Percentiles rank a stretch among this genome's conserved stretches.
These are phyloP conservation scores for Delphinapterus leucas DNA, from an alignment of 2,113 vertebrate genomes.

Conservation along the genomic window DNA sequence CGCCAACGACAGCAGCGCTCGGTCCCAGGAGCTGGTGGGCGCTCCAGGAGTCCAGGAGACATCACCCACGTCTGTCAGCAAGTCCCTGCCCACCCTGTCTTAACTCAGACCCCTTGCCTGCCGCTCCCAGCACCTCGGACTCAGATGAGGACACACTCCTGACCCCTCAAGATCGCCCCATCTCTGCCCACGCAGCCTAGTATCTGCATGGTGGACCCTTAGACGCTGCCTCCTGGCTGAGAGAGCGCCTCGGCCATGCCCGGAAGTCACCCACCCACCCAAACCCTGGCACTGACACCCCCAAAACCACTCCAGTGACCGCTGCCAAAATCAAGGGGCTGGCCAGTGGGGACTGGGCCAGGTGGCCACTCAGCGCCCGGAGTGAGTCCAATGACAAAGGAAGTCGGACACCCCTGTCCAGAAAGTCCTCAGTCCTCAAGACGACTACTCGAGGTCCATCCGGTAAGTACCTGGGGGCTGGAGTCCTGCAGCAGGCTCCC, in stretches of 20 bases:
- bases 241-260: rapidly evolving
- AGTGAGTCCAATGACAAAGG: not conserved
- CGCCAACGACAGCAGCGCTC: not conserved
- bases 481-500: not conserved
- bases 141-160: not conserved
- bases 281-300: not conserved
- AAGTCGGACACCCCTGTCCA: not conserved
- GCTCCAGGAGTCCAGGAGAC: not conserved
- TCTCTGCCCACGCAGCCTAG: not conserved
- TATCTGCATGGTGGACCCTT: not conserved
- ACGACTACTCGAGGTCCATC: not conserved
- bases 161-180: not conserved
- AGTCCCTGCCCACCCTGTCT: not conserved
- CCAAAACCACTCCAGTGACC: not conserved
- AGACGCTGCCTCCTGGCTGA: not conserved
- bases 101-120: not conserved
- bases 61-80: not conserved
- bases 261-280: not conserved
- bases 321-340: not conserved
- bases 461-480: not conserved
- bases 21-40: not conserved
- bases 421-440: not conserved
- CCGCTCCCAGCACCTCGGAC: not conserved
- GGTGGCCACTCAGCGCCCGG: not conserved
- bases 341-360: not conserved